Base-by-base conservation (phyloP, 2,797 vertebrate genomes). In the Botia almorhae region DNA sequence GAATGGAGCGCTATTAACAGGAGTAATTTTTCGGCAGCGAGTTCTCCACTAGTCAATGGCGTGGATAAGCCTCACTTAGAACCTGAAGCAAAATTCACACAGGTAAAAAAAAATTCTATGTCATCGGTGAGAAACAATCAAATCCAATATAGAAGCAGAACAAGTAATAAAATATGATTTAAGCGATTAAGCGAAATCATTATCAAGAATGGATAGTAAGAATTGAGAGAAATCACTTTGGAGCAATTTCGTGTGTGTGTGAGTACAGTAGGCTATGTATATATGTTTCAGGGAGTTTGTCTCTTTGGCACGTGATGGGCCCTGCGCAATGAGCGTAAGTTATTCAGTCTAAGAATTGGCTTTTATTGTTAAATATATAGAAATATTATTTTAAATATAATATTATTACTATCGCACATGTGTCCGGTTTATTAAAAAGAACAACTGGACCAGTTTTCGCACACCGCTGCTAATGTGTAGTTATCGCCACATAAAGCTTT, bases 1-100 rank as follows among this genome's bases (percentile, higher is more conserved):
- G 96, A 98, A 83, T 96, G 96, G 96, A 96, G 92, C 93, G 93
- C 93, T 88, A 89, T 96, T 89, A 95, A 94, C 92, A 93, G 94
- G 88, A 95, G 87, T 92, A 91, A 91, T 91, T 96, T 96, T 86
- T 92, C 94, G 14, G 83, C 95, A 79, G 84, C 94, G 29, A 93
- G 89, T 81, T 94, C 95, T 88, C 91, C 96, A 87, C 89, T 96
- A 86, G 94, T 95, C 89, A 97, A 91, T 90, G 95, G 95, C 83
- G 81, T 96, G 94, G 97, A 96, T 91, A 97, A 97, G 89, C 90
- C 91, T 85, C 94, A 95, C 87, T 92, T 98, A 92, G 95, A 97
- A 88, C 95, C 95, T 78, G 95, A 96, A 83, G 95, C 95, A 91
- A 97, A 98, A 94, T 96, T 95, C 90, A 93, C 93, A 85, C 96